These are phyloP conservation scores for Porites lobata DNA, from an alignment of 92 coral and sea anemone species.

Conservation along the genomic window DNA sequence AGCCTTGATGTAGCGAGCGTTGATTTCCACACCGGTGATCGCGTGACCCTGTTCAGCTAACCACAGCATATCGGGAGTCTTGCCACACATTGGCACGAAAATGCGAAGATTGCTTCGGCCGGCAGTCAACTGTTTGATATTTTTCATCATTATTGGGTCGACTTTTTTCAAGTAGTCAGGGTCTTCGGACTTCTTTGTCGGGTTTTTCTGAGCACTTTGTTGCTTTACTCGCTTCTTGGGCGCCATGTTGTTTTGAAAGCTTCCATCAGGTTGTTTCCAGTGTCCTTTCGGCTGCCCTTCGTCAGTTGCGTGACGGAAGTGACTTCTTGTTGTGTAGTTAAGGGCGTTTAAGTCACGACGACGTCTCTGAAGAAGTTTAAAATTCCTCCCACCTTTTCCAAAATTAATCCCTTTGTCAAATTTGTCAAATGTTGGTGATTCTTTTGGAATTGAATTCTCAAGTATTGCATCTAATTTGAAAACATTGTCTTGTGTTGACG, in stretches of 20 bases:
- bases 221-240: conserved; percentile 23
- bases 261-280: conserved; percentile 8
- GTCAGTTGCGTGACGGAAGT: neutral
- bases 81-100: conserved; percentile 45
- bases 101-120: conserved; percentile 43
- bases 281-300: conserved; percentile 3
- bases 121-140: conserved; percentile 26
- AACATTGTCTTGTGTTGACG: no score
- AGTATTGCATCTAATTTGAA: no score
- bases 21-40: conserved; percentile 22
- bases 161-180: conserved; percentile 34
- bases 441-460: no score
- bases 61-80: conserved; percentile 45
- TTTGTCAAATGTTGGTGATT: no score
- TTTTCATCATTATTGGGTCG: conserved; percentile 44
- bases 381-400: no score
- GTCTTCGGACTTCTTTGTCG: conserved; percentile 17
- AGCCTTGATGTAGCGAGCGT: conserved; percentile 29
- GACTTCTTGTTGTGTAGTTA: no score
- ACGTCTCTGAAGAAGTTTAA: no score
- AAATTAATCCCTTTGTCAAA: no score
- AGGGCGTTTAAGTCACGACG: no score
- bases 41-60: conserved; percentile 45
- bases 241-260: conserved; percentile 14
- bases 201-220: neutral